phyloP scores from a whole-genome alignment of 2,888 invertebrate species.

The Candidula unifasciata region DNA sequence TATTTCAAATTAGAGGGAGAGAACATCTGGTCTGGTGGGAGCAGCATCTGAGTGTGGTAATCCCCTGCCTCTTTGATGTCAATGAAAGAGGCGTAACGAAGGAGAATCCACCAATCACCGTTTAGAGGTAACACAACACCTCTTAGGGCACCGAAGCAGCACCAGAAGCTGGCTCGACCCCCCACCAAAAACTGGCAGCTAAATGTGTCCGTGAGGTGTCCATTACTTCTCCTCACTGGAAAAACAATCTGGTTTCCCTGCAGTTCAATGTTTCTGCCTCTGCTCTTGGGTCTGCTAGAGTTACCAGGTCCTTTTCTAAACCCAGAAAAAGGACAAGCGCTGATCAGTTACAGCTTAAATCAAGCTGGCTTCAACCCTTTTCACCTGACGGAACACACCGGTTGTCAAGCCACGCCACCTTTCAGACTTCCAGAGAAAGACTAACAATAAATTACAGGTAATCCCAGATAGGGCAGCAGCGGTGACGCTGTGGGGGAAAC shows the following conservation, averaged over 20 bases:
- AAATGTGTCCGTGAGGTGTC: constrained; percentile 6
- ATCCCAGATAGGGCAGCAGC: too few species aligned
- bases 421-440: too few species aligned
- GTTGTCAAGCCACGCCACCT: too few species aligned
- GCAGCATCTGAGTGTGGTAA: not conserved
- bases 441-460: too few species aligned
- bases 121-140: constrained; percentile 29
- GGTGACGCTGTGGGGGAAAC: too few species aligned
- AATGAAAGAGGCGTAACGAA: not conserved
- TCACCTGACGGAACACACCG: too few species aligned
- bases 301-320: not conserved
- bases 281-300: constrained; percentile 5
- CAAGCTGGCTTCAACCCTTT: too few species aligned
- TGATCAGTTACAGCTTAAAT: too few species aligned
- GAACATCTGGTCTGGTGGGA: too few species aligned
- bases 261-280: not conserved
- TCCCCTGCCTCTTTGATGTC: constrained; percentile 16
- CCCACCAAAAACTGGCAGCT: not conserved
- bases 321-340: too few species aligned
- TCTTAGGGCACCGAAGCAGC: not conserved
- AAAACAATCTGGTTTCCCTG: not conserved
- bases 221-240: not conserved
- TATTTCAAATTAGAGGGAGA: too few species aligned
- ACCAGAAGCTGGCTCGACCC: not conserved
- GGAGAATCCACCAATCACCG: constrained; percentile 30